phyloP scores from a whole-genome alignment of 2,113 vertebrate genomes.

The Eira barbara region DNA sequence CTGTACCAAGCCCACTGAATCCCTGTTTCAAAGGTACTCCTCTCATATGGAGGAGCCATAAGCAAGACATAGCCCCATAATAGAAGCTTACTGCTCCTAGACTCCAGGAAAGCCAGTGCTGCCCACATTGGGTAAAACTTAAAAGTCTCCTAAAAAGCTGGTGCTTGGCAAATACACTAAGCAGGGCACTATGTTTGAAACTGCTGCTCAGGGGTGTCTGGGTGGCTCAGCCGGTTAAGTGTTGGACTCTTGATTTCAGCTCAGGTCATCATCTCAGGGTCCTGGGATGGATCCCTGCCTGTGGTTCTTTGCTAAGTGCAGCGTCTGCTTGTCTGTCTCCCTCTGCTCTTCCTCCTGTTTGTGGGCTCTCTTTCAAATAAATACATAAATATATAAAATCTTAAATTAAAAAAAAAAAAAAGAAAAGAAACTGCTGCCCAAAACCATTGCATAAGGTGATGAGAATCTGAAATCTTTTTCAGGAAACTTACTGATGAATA shows the following conservation, averaged over 20 bases:
- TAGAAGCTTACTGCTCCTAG: neutral
- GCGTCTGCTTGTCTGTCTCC: neutral
- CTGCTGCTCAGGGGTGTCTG: neutral
- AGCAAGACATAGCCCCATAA: neutral
- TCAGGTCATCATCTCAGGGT: neutral
- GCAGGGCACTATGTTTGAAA: neutral
- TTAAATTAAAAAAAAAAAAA: neutral
- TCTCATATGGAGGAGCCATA: neutral
- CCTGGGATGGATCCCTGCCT: neutral
- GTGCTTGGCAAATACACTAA: neutral
- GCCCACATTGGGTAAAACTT: neutral
- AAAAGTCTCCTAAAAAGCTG: neutral
- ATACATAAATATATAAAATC: neutral
- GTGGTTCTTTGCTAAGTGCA: neutral
- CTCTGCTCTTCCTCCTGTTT: neutral
- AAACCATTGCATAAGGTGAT: neutral
- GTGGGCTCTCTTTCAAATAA: neutral
- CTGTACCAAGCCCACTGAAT: neutral
- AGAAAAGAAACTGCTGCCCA: neutral
- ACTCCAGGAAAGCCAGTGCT: neutral
- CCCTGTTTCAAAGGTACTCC: neutral
- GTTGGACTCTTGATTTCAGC: neutral
- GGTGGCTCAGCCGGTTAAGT: neutral
- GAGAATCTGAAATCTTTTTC: neutral
- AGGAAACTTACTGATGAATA: neutral